phyloP scores from a whole-genome alignment of 2,113 vertebrate species.

The Brachyhypopomus gauderio region DNA sequence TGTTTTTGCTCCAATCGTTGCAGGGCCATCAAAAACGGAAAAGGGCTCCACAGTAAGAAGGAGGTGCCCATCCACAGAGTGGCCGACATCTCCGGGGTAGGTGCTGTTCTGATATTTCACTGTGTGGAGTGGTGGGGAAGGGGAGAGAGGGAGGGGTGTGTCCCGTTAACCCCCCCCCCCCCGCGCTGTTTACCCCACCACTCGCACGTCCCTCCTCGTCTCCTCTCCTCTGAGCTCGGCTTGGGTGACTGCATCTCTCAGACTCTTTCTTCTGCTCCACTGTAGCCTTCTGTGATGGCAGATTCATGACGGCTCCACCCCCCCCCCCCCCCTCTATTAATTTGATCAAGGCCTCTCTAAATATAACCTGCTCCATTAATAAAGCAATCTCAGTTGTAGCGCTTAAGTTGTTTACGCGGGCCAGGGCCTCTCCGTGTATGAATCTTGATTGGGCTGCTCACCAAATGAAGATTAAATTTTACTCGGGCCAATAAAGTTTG shows the following conservation, averaged over 20 bases:
- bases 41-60: slow-evolving; percentile 98
- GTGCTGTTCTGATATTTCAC: slow-evolving; percentile 50
- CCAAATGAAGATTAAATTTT: slow-evolving; percentile 63
- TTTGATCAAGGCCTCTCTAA: slow-evolving; percentile 62
- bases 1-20: slow-evolving; percentile 52
- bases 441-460: slow-evolving; percentile 65
- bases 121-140: too few species aligned
- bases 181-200: too few species aligned
- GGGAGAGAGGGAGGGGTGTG: too few species aligned
- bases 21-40: slow-evolving; percentile 98
- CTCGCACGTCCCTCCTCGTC: too few species aligned
- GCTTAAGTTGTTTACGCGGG: slow-evolving; percentile 64
- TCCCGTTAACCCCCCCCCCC: too few species aligned
- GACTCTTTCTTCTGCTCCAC: background rate
- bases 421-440: slow-evolving; percentile 64
- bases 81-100: slow-evolving; percentile 95
- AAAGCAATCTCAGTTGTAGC: slow-evolving; percentile 62
- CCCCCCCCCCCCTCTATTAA: slow-evolving; percentile 49
- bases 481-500: slow-evolving; percentile 59
- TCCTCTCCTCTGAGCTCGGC: background rate
- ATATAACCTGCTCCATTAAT: slow-evolving; percentile 70
- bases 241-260: background rate
- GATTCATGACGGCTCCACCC: slow-evolving; percentile 37
- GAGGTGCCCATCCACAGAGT: slow-evolving; percentile 97
- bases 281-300: slow-evolving; percentile 7